Base-by-base conservation (phyloP, 2,888 invertebrate genomes). In the Holacanthella duospinosa region DNA sequence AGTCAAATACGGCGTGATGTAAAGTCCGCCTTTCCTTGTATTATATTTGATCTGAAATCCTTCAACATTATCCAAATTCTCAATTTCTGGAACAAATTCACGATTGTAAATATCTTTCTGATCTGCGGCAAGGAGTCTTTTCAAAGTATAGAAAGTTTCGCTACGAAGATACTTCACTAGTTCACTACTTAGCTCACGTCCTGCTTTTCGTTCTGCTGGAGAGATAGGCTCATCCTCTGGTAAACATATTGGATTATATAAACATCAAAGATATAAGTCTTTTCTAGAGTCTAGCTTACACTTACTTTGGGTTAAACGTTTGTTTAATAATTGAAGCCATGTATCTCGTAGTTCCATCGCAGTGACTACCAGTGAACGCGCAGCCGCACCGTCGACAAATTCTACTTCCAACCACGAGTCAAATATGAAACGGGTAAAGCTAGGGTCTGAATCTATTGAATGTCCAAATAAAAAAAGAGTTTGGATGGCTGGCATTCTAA, bases 401-500 rank as follows among this genome's bases (percentile, higher is more conserved):
- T 88, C 86, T 2, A 94, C 74, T 67, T 87, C 82, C 44, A 95
- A 74, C 88, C 93, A 93, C 1, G 86, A 85, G 75, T 93, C 93
- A 74, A 71, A 65, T 29, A 71, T 70, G 67, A 75, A 86, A 85
- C 85, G 83, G 0, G 90, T 87, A 74, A 93, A 85, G 59, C 86
- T 86, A 25, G 82, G 79, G 77, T 93, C 92, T 0, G 92, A 90
- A 73, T 92, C 92, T 54, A 95, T 85, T 43, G 85, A 82, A 75
- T 87, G 88, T 1, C 89, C 85, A 74, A 94, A 87, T 1, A 97
- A 80, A 16, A 95, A 77, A 66, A 94, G 76, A 0, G 91, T 88
- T 76, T 92, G 95, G 0, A 92, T 86, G 0, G 92, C 93, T 2
- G 94, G 93, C 84, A 94, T 88, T 58, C 95, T 82, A 80, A 94